Conservation (phyloP, 2,888 invertebrate species). For the Clanis bilineata region DNA sequence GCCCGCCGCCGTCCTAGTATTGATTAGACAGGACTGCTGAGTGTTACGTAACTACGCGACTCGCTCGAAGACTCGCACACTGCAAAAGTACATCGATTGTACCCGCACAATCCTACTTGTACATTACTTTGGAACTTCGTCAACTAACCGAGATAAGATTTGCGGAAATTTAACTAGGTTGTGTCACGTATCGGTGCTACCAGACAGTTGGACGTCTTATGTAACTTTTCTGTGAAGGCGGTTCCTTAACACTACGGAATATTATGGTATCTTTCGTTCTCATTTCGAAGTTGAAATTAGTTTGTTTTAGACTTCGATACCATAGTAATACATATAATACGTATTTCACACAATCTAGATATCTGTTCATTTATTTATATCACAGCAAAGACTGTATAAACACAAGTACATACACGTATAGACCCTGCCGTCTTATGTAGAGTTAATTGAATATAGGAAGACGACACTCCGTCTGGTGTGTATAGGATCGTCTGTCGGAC, state of each 20-base stretch:
- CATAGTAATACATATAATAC: too few relatives aligned
- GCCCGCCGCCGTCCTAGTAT: conserved; percentile 61
- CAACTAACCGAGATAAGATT: conserved; percentile 26
- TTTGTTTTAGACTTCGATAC: neutral
- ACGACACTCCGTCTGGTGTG: conserved; percentile 40
- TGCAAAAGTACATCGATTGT: conserved; percentile 52
- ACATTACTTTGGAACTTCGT: conserved; percentile 39
- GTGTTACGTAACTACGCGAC: conserved; percentile 68
- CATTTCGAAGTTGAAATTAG: neutral
- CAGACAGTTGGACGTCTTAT: conserved; percentile 6
- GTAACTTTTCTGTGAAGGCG: conserved; percentile 18
- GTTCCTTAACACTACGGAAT: neutral
- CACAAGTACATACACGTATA: neutral
- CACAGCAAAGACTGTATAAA: neutral
- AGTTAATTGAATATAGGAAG: conserved; percentile 48
- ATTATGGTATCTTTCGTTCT: neutral
- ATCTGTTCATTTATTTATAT: too few relatives aligned
- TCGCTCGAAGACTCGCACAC: conserved; percentile 57
- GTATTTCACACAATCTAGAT: neutral
- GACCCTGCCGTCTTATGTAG: conserved; percentile 32
- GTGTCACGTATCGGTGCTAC: neutral
- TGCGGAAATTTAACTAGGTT: conserved; percentile 20
- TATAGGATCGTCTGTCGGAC: conserved; percentile 39
- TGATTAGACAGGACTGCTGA: conserved; percentile 74
- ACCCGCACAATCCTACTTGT: conserved; percentile 29